A percentile compares a stretch with the other conserved stretches of the same genome.
Conservation (phyloP, 2,113 vertebrate genomes). For the Felis chaus region DNA sequence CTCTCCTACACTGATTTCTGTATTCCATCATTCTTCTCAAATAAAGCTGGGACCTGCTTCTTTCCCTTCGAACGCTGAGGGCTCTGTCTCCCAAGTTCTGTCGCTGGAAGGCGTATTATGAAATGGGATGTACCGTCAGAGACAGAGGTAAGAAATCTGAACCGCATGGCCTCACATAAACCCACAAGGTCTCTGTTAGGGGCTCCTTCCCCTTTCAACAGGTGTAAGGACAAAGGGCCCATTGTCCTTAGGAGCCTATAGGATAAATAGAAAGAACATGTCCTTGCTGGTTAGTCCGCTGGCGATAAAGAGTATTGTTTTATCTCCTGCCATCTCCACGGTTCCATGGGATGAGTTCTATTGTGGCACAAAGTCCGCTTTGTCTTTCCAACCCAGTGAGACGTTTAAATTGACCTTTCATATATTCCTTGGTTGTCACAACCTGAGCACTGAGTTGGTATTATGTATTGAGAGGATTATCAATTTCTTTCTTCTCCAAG, state of each 20-base stretch:
- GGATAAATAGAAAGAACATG: constrained; percentile 54
- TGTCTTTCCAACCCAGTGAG: constrained; percentile 58
- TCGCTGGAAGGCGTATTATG: constrained; percentile 54
- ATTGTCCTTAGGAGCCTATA: constrained; percentile 70
- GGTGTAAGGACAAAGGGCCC: constrained; percentile 68
- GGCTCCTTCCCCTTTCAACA: constrained; percentile 34
- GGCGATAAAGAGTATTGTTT: constrained; percentile 72
- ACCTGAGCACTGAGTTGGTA: not conserved
- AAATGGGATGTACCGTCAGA: constrained; percentile 40
- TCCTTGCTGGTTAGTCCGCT: constrained; percentile 63
- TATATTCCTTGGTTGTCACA: not conserved
- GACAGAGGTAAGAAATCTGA: constrained; percentile 58
- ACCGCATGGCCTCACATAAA: constrained; percentile 38
- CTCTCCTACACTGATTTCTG: not conserved
- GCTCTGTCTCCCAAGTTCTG: not conserved
- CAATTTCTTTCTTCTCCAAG: not conserved
- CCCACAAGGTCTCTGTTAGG: constrained; percentile 10
- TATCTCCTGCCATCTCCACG: constrained; percentile 71
- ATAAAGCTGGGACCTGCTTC: not conserved
- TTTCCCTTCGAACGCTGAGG: not conserved
- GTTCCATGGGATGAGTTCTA: constrained; percentile 36
- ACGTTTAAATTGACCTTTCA: constrained; percentile 53
- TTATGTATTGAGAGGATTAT: not conserved
- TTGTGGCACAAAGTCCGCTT: constrained; percentile 70
- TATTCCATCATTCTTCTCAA: not conserved